Conservation (phyloP, 2,888 invertebrate genomes). For the Noctua comes region DNA sequence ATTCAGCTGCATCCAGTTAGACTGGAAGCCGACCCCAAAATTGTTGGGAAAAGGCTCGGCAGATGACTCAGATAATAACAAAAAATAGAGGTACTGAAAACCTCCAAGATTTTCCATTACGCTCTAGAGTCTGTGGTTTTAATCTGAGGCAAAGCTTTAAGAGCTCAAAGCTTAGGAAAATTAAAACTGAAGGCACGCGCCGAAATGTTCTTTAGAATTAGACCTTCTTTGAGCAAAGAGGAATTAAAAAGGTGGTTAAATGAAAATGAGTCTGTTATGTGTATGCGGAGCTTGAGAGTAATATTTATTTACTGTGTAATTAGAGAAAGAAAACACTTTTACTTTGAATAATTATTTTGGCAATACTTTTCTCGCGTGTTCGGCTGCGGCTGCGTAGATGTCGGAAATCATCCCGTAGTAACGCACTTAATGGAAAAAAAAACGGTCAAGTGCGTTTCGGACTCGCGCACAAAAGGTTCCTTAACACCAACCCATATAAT, state of each 20-base stretch:
- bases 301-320: background rate
- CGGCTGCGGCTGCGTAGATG: too few relatives aligned
- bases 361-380: too few relatives aligned
- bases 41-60: too few relatives aligned
- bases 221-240: background rate
- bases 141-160: slow-evolving; percentile 1
- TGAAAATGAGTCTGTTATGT: background rate
- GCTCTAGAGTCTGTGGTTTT: background rate
- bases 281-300: background rate
- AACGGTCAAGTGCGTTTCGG: too few relatives aligned
- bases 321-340: background rate
- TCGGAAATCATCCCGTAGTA: too few relatives aligned
- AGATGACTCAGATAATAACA: background rate
- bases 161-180: slow-evolving; percentile 15
- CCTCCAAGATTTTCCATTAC: slow-evolving; percentile 14
- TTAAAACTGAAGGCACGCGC: slow-evolving; percentile 18
- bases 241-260: slow-evolving; percentile 7
- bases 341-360: background rate
- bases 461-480: too few relatives aligned
- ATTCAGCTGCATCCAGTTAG: background rate
- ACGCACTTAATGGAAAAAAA: too few relatives aligned
- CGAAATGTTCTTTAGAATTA: slow-evolving; percentile 18
- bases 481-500: too few relatives aligned
- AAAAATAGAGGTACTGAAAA: background rate
- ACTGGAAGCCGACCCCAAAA: too few relatives aligned